Percentiles rank a stretch among this genome's conserved stretches.
Conservation (phyloP, 2,113 vertebrate species). For the Dromiciops gliroides region DNA sequence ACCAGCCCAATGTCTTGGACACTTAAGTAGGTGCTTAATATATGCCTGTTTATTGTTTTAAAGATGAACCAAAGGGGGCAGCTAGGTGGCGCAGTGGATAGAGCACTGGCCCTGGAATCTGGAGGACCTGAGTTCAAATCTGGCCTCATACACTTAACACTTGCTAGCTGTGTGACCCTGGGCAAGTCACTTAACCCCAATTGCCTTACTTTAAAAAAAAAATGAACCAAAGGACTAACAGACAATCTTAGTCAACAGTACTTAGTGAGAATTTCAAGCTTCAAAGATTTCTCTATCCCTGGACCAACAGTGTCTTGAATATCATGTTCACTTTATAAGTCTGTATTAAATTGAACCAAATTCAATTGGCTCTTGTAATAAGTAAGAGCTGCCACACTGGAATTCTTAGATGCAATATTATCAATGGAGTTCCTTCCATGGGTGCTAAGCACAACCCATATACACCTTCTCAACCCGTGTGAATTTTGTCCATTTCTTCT, state of each 20-base stretch:
- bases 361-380: not conserved
- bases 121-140: too few species aligned
- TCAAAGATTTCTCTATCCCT: not conserved
- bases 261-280: not conserved
- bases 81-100: too few species aligned
- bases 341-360: not conserved
- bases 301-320: not conserved
- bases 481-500: not conserved
- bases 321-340: not conserved
- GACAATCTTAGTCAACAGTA: not conserved
- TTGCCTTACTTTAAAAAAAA: too few species aligned
- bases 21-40: not conserved
- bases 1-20: not conserved
- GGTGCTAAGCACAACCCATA: not conserved
- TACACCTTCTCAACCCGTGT: not conserved
- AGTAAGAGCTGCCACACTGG: not conserved
- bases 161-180: too few species aligned
- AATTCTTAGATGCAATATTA: not conserved
- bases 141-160: too few species aligned
- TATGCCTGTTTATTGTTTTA: not conserved
- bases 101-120: too few species aligned
- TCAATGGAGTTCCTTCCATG: not conserved
- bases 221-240: not conserved
- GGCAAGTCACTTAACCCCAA: too few species aligned
- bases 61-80: too few species aligned